These are phyloP conservation scores for Erynnis tages DNA, from an alignment of 2,888 invertebrate genomes.

Conservation along the genomic window DNA sequence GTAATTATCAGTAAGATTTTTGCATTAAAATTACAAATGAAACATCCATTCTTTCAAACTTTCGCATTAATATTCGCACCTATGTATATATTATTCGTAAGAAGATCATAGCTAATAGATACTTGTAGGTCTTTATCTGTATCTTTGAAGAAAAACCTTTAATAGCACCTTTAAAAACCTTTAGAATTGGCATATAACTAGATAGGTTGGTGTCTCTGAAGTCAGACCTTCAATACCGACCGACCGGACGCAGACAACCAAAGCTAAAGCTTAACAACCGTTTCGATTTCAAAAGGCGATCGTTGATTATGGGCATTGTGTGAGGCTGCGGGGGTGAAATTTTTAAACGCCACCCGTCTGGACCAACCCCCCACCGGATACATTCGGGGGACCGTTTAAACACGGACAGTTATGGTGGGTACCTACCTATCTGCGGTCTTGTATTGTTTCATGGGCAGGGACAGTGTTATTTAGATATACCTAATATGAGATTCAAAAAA, in stretches of 20 bases:
- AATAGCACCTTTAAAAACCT: no score
- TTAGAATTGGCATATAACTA: no score
- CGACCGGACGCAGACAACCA: constrained; percentile 10
- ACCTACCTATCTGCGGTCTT: constrained; percentile 19
- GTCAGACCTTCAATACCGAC: constrained; percentile 5
- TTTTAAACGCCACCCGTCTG: constrained; percentile 72
- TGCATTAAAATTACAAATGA: no score
- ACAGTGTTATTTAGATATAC: background rate
- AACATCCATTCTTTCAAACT: no score
- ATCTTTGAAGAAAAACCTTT: no score
- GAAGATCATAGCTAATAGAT: no score
- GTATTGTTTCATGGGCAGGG: constrained; percentile 21
- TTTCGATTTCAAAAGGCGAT: constrained; percentile 80
- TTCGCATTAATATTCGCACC: no score
- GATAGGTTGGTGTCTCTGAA: no score
- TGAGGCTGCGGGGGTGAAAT: constrained; percentile 69
- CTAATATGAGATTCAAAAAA: no score
- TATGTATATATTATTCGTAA: no score
- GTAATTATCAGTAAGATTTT: no score
- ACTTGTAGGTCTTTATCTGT: no score
- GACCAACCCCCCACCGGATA: constrained; percentile 37
- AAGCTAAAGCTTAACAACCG: constrained; percentile 60
- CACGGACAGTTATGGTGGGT: constrained; percentile 34
- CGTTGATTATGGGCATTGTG: constrained; percentile 75
- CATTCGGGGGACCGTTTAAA: constrained; percentile 35